Evolutionary conservation across 2,888 invertebrate species (phyloP).

Genomic region (Nomada hirtipes): DNA sequence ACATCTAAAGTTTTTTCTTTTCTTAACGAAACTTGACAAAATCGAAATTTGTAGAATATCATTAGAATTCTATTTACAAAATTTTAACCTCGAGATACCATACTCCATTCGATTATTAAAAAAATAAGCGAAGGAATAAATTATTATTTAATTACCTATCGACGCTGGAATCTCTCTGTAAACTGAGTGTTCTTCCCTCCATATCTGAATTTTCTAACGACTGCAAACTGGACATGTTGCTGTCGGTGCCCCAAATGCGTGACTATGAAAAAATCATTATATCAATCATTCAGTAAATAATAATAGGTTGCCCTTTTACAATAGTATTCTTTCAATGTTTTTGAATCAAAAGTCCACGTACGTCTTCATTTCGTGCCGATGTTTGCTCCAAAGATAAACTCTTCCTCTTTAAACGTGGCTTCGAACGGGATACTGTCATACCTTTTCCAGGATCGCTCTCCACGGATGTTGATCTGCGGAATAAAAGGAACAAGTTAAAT

Average conservation of each 20-base stretch:
- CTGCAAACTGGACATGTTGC: slow-evolving; percentile 93
- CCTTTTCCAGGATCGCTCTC: slow-evolving; percentile 85
- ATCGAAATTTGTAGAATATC: background rate
- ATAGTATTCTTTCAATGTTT: background rate
- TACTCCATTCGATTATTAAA: background rate
- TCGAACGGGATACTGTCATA: slow-evolving; percentile 82
- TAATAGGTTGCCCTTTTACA: background rate
- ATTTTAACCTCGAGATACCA: no score
- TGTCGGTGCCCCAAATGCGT: slow-evolving; percentile 93
- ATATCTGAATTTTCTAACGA: slow-evolving; percentile 87
- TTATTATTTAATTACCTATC: slow-evolving; percentile 87
- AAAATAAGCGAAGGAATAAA: background rate
- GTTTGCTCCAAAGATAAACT: slow-evolving; percentile 91
- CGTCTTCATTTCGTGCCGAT: slow-evolving; percentile 71
- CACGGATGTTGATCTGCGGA: slow-evolving; percentile 88
- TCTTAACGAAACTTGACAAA: no score
- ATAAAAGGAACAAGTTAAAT: background rate
- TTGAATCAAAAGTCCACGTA: slow-evolving; percentile 2
- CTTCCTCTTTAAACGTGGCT: slow-evolving; percentile 88
- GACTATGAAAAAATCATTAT: slow-evolving; percentile 43
- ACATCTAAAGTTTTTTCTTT: no score
- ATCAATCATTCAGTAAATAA: slow-evolving; percentile 4
- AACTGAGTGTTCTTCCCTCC: slow-evolving; percentile 87
- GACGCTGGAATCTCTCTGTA: slow-evolving; percentile 91
- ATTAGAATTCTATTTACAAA: background rate